A percentile compares a stretch with the other conserved stretches of the same genome.
phyloP scores from a whole-genome alignment of 2,113 vertebrate species.

The Xenopus borealis region DNA sequence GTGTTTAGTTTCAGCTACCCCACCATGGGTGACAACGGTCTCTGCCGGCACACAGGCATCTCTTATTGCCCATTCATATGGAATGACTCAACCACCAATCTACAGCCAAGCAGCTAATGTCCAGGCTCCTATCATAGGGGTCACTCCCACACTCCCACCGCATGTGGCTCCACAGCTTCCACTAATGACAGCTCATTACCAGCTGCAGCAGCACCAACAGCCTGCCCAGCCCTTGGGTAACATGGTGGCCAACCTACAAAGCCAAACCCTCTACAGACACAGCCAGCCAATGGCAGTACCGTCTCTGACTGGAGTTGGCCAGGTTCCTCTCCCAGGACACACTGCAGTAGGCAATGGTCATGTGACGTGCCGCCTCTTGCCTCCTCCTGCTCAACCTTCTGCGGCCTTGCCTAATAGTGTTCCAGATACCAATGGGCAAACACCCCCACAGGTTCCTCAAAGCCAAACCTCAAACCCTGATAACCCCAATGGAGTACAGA shows the following conservation, averaged over 20 bases:
- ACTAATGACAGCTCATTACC: slow-evolving; percentile 91
- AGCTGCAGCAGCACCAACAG: slow-evolving; percentile 75
- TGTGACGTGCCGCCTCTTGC: slow-evolving; percentile 85
- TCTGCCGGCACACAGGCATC: slow-evolving; percentile 83
- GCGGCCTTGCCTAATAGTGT: slow-evolving; percentile 71
- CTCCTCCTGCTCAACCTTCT: slow-evolving; percentile 70
- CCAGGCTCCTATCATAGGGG: slow-evolving; percentile 89
- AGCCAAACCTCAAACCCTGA: slow-evolving; percentile 68
- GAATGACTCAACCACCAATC: slow-evolving; percentile 83
- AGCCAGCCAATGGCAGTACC: slow-evolving; percentile 80
- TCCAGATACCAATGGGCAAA: slow-evolving; percentile 81
- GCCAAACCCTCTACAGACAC: slow-evolving; percentile 82
- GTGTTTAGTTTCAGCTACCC: slow-evolving; percentile 71
- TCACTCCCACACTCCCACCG: slow-evolving; percentile 85
- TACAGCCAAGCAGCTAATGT: slow-evolving; percentile 89
- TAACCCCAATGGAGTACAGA: slow-evolving; percentile 80
- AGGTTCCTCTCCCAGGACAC: slow-evolving; percentile 78
- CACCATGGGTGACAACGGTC: slow-evolving; percentile 83
- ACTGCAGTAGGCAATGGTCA: slow-evolving; percentile 84
- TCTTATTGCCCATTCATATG: slow-evolving; percentile 86
- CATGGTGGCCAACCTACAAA: slow-evolving; percentile 88
- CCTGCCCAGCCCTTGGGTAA: slow-evolving; percentile 84
- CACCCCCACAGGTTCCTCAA: slow-evolving; percentile 59
- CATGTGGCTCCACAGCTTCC: slow-evolving; percentile 85
- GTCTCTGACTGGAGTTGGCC: slow-evolving; percentile 76